phyloP scores from a whole-genome alignment of 92 coral and sea anemone genomes.

The Porites lobata region DNA sequence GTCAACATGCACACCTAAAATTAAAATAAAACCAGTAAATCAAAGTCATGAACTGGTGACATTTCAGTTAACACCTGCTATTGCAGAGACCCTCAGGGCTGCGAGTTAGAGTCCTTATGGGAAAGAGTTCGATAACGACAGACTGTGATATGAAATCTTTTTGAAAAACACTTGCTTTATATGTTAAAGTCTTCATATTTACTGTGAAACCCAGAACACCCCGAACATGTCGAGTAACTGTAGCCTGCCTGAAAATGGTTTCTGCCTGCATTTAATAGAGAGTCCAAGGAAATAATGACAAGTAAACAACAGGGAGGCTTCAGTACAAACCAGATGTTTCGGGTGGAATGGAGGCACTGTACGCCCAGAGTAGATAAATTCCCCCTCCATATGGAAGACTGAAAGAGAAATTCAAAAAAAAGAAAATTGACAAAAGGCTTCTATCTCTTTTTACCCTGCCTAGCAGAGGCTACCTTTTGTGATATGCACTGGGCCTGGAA shows the following conservation, averaged over 20 bases:
- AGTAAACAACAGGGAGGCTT: background rate
- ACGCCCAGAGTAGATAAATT: slow-evolving; percentile 88
- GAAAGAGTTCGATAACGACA: too few relatives aligned
- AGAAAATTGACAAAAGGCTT: too few relatives aligned
- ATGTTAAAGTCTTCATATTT: background rate
- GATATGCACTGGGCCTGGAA: background rate
- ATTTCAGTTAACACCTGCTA: background rate
- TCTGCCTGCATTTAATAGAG: too few relatives aligned
- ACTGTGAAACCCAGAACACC: too few relatives aligned
- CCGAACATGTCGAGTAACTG: too few relatives aligned
- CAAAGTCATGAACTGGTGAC: background rate
- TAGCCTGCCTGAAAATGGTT: too few relatives aligned
- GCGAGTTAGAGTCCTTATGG: too few relatives aligned
- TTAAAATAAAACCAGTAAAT: background rate
- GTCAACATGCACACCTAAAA: slow-evolving; percentile 89
- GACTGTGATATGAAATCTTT: too few relatives aligned
- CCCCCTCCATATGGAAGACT: slow-evolving; percentile 91
- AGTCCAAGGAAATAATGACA: too few relatives aligned
- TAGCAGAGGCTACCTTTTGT: background rate
- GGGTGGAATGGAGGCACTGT: slow-evolving; percentile 74
- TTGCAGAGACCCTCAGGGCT: too few relatives aligned
- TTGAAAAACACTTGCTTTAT: background rate
- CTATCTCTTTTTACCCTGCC: too few relatives aligned
- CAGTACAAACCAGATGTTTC: slow-evolving; percentile 72
- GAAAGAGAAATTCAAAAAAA: background rate